phyloP scores from a whole-genome alignment of 2,113 vertebrate genomes.

The Lagenorhynchus albirostris region DNA sequence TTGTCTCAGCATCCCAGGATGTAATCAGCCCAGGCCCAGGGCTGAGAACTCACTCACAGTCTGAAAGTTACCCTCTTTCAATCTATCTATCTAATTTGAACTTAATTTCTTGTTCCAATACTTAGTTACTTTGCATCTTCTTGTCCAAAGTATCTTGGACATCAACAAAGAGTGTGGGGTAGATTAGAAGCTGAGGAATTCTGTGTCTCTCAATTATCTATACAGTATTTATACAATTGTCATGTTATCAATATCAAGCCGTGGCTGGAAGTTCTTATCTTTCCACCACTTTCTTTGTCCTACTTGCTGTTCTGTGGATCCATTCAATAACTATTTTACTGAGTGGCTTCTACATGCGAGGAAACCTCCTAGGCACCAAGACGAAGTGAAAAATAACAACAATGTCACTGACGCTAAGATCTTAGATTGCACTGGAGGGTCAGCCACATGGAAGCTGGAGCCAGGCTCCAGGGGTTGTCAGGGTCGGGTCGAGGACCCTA shows the following conservation, averaged over 20 bases:
- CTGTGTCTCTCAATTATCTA: neutral
- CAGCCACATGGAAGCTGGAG: fast-evolving
- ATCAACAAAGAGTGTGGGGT: neutral
- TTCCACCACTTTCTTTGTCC: fast-evolving
- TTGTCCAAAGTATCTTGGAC: neutral
- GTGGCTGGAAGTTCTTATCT: fast-evolving
- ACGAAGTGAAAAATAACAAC: too few species aligned
- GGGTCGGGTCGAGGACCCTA: fast-evolving
- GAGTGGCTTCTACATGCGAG: neutral
- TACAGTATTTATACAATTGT: neutral
- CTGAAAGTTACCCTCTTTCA: neutral
- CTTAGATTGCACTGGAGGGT: fast-evolving
- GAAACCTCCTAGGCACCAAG: neutral
- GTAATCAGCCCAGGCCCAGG: neutral
- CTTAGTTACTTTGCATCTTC: neutral
- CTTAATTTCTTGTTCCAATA: neutral
- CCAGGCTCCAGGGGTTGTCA: fast-evolving
- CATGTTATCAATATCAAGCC: neutral
- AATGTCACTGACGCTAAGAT: fast-evolving
- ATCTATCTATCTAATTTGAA: neutral
- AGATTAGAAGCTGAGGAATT: too few species aligned
- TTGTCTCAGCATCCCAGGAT: too few species aligned
- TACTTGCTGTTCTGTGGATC: fast-evolving
- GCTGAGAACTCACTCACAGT: neutral
- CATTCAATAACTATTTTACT: fast-evolving